Evolutionary conservation across 64 coral and sea anemone genomes (phyloP).

Genomic region (Pachyseris speciosa): DNA sequence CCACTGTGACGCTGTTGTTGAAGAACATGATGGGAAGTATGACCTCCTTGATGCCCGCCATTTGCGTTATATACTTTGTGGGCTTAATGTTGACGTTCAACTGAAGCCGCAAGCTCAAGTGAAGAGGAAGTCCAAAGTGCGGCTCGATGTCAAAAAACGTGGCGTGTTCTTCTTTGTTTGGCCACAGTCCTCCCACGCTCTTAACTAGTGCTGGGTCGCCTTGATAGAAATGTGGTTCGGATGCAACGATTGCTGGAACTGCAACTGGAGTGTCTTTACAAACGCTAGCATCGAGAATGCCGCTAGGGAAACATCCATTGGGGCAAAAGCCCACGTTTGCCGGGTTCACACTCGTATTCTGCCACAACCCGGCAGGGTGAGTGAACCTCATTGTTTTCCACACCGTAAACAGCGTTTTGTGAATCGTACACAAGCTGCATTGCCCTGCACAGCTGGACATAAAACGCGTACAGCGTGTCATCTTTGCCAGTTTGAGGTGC

Average conservation of each 20-base stretch:
- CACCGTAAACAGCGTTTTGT: constrained; percentile 23
- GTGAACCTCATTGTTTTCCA: constrained; percentile 72
- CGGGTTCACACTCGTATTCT: constrained; percentile 50
- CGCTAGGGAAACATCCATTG: constrained; percentile 71
- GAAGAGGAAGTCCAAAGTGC: constrained; percentile 66
- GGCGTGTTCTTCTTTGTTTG: constrained; percentile 69
- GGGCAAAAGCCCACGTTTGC: constrained; percentile 81
- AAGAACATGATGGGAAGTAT: constrained; percentile 82
- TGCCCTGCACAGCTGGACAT: constrained; percentile 78
- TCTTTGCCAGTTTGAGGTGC: constrained; percentile 26
- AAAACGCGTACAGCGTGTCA: constrained; percentile 65
- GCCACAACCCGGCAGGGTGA: constrained; percentile 44
- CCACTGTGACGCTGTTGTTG: constrained; percentile 46
- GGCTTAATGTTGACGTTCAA: constrained; percentile 68
- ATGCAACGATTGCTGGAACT: constrained; percentile 56
- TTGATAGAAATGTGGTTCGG: constrained; percentile 86
- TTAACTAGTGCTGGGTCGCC: constrained; percentile 68
- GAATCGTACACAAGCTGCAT: constrained; percentile 67
- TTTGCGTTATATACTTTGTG: constrained; percentile 42
- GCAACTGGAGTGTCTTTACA: constrained; percentile 9
- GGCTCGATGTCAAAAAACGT: constrained; percentile 75
- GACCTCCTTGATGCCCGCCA: constrained; percentile 19
- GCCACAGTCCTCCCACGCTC: constrained; percentile 61
- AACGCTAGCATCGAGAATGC: constrained; percentile 71
- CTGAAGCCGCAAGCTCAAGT: constrained; percentile 61